These are phyloP conservation scores for Myotis vivesi DNA, from an alignment of 2,797 vertebrate species.

Conservation along the genomic window DNA sequence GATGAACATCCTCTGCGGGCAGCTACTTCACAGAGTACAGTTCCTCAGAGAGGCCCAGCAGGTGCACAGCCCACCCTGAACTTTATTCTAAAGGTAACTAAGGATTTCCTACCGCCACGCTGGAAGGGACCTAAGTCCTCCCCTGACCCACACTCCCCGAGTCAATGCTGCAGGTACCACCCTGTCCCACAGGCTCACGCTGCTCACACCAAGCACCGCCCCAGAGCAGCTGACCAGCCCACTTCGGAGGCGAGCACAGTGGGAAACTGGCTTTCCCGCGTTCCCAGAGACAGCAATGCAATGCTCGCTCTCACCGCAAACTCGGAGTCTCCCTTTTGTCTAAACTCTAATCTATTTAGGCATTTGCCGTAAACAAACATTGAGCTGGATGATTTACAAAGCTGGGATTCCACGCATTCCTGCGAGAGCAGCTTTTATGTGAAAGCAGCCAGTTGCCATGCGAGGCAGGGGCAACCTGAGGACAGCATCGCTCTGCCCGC, in stretches of 20 bases:
- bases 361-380: slow-evolving; percentile 77
- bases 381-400: slow-evolving; percentile 68
- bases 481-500: background rate
- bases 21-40: background rate
- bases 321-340: slow-evolving; percentile 43
- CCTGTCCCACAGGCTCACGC: background rate
- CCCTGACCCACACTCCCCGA: background rate
- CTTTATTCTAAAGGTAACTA: background rate
- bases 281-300: background rate
- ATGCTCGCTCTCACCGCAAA: slow-evolving; percentile 36
- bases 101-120: background rate
- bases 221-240: background rate
- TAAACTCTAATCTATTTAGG: slow-evolving; percentile 62
- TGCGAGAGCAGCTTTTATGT: slow-evolving; percentile 47
- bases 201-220: background rate
- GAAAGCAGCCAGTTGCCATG: slow-evolving; percentile 64
- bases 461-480: slow-evolving; percentile 50
- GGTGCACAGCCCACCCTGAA: background rate
- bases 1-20: background rate
- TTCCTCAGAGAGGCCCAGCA: background rate
- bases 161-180: background rate
- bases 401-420: slow-evolving; percentile 75
- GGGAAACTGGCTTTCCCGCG: background rate
- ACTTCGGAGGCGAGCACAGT: background rate
- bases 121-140: background rate